Conservation (phyloP, 1,140 invertebrate genomes). For the Phymastichus coffea region DNA sequence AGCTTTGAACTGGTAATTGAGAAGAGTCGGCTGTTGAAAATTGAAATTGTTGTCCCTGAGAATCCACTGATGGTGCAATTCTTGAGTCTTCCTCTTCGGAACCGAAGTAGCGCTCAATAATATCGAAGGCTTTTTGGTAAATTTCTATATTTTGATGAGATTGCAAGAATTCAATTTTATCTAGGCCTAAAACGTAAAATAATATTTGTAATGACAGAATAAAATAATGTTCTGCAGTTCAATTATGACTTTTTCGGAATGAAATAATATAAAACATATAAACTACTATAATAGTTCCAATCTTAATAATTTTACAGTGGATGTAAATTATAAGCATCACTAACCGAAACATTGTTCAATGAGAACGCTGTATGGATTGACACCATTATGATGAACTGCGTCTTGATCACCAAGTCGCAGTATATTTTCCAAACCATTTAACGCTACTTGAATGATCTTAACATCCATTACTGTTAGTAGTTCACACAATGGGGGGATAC, state of each 20-base stretch:
- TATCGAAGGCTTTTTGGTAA: slow-evolving; percentile 94
- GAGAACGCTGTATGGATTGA: slow-evolving; percentile 88
- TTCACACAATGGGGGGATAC: slow-evolving; percentile 93
- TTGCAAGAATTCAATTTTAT: slow-evolving; percentile 97
- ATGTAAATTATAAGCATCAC: slow-evolving; percentile 17
- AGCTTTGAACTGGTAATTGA: slow-evolving; percentile 71
- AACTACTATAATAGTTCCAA: background rate
- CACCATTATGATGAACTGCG: slow-evolving; percentile 64
- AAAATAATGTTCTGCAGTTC: background rate
- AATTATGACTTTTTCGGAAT: background rate
- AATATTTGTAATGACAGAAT: too few relatives aligned
- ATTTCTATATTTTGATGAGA: slow-evolving; percentile 95
- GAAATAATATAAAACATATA: background rate
- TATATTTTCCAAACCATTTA: slow-evolving; percentile 96
- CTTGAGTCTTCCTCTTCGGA: slow-evolving; percentile 86
- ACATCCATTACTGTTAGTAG: slow-evolving; percentile 90
- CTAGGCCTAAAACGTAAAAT: slow-evolving; percentile 71
- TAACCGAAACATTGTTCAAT: slow-evolving; percentile 96
- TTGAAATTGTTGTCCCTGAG: slow-evolving; percentile 75
- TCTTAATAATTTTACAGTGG: background rate
- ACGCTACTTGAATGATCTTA: slow-evolving; percentile 96
- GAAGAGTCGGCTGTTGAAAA: slow-evolving; percentile 70
- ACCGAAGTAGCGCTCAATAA: slow-evolving; percentile 94
- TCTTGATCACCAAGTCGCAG: slow-evolving; percentile 88
- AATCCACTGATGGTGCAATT: slow-evolving; percentile 77